Evolutionary conservation across 2,113 vertebrate genomes (phyloP).

Genomic region (Orthonyx spaldingii): DNA sequence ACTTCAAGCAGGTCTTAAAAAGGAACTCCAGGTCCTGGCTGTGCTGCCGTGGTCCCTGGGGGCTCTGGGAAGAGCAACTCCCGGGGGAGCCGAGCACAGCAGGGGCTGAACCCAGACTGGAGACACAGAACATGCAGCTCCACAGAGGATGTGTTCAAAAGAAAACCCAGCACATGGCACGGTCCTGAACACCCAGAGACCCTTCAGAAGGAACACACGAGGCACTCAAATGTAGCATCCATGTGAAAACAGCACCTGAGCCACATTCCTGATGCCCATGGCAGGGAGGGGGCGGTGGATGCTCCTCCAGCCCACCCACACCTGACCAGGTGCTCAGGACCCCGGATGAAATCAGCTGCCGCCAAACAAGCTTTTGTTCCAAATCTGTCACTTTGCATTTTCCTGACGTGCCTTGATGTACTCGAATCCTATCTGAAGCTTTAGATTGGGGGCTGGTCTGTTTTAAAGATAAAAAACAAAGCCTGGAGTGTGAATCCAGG

Average conservation of each 20-base stretch:
- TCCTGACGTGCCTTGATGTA: neutral
- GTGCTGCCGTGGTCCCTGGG: neutral
- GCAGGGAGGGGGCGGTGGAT: neutral
- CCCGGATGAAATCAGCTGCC: neutral
- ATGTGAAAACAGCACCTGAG: neutral
- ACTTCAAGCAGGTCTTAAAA: neutral
- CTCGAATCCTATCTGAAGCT: neutral
- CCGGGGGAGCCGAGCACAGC: neutral
- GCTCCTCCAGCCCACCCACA: neutral
- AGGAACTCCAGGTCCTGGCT: neutral
- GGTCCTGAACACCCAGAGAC: accelerated
- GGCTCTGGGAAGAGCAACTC: neutral
- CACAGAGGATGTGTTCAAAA: neutral
- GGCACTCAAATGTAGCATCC: neutral
- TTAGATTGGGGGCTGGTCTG: neutral
- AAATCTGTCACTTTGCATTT: slow-evolving; percentile 14
- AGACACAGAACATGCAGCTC: neutral
- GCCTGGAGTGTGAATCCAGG: slow-evolving; percentile 21
- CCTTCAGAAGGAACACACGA: neutral
- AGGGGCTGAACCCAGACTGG: accelerated
- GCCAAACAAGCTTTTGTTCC: slow-evolving; percentile 14
- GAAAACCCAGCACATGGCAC: neutral
- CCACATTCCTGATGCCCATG: accelerated
- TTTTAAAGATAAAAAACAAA: neutral
- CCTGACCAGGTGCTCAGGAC: neutral